Conservation (phyloP, 2,113 vertebrate species). For the Etia nguti region DNA sequence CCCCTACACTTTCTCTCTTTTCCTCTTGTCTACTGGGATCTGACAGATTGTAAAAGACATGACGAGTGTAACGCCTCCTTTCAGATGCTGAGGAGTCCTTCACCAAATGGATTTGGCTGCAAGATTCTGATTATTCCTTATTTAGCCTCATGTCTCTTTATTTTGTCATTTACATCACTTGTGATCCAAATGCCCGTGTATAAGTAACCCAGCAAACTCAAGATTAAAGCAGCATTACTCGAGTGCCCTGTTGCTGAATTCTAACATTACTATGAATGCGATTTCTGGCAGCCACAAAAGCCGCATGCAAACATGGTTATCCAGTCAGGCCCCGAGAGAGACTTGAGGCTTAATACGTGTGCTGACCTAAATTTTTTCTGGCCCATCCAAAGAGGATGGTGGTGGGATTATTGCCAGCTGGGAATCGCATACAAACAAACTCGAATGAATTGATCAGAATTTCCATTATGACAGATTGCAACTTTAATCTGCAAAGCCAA, state of each 20-base stretch:
- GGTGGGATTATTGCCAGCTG: conserved; percentile 48
- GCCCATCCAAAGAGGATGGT: conserved; percentile 57
- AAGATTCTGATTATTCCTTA: background rate
- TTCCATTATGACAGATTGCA: background rate
- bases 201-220: background rate
- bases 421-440: conserved; percentile 13
- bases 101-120: background rate
- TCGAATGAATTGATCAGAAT: conserved; percentile 13
- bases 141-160: background rate
- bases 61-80: background rate
- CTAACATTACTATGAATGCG: background rate
- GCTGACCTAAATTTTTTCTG: conserved; percentile 64
- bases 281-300: background rate
- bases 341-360: conserved; percentile 43
- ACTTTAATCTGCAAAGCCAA: background rate
- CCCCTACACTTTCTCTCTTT: background rate
- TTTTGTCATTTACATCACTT: background rate
- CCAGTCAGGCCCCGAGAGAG: background rate
- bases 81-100: background rate
- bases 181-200: background rate
- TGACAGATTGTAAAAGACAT: background rate
- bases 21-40: background rate
- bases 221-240: background rate
- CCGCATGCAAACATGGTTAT: background rate
- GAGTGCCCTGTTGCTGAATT: background rate